Conservation (phyloP, 2,797 vertebrate species). For the Petrocephalus sullivani region DNA sequence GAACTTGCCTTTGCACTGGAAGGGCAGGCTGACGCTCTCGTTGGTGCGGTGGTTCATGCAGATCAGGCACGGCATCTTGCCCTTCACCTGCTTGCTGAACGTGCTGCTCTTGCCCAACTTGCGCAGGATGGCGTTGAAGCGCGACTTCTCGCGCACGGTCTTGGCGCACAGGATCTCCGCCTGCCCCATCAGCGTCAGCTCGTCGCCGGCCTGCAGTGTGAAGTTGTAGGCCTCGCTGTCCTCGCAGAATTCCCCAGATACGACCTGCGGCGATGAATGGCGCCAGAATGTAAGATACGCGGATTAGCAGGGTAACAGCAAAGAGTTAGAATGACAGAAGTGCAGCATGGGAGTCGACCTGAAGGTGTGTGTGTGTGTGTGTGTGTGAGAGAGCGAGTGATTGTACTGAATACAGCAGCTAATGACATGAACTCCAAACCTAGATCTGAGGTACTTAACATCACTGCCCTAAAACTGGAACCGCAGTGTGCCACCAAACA, state of each 20-base stretch:
- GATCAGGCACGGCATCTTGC: constrained; percentile 93
- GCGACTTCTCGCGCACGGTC: constrained; percentile 80
- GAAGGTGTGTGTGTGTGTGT: too few relatives aligned
- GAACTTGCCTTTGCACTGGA: constrained; percentile 91
- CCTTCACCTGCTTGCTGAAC: constrained; percentile 54
- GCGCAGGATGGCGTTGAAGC: constrained; percentile 78
- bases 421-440: background rate
- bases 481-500: background rate
- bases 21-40: constrained; percentile 91
- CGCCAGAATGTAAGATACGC: background rate
- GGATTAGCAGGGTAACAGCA: background rate
- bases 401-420: background rate
- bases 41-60: constrained; percentile 98
- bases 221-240: constrained; percentile 98
- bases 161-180: constrained; percentile 93
- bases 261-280: constrained; percentile 65
- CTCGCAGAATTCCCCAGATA: constrained; percentile 95
- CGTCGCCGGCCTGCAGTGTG: constrained; percentile 89
- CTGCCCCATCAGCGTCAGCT: constrained; percentile 95
- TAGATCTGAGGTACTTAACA: background rate
- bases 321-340: background rate
- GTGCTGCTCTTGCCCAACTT: constrained; percentile 80
- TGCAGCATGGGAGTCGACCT: background rate
- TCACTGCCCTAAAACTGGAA: background rate
- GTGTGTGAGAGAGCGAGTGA: background rate